Conservation (phyloP, 2,888 invertebrate species). For the Cheilosia soror region DNA sequence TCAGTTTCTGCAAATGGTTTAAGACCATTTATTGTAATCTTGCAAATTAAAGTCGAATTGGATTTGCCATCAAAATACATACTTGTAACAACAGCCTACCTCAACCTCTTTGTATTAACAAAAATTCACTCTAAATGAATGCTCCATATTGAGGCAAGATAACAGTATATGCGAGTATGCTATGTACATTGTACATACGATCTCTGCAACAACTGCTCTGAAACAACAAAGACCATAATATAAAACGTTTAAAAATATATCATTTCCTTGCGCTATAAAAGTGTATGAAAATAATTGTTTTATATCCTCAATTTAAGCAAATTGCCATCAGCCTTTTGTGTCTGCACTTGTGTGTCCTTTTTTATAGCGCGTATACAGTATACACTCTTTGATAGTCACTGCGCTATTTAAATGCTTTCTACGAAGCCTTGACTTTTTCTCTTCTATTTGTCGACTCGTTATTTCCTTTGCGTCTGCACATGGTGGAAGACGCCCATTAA, state of each 20-base stretch:
- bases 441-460: slow-evolving; percentile 28
- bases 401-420: slow-evolving; percentile 44
- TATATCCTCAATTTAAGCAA: slow-evolving; percentile 66
- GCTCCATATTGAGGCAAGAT: background rate
- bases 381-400: slow-evolving; percentile 33
- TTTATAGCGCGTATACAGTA: slow-evolving; percentile 1
- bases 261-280: slow-evolving; percentile 49
- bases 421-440: slow-evolving; percentile 16
- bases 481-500: slow-evolving; percentile 43
- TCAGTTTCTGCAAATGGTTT: no score
- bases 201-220: background rate
- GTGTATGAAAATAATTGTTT: slow-evolving; percentile 68
- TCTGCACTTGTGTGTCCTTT: slow-evolving; percentile 26
- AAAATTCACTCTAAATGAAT: background rate
- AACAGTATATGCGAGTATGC: no score
- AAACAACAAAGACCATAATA: slow-evolving; percentile 1
- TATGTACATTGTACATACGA: no score
- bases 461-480: slow-evolving; percentile 24
- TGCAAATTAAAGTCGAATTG: no score
- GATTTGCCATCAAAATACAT: no score
- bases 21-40: no score
- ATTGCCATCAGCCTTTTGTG: slow-evolving; percentile 58
- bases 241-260: slow-evolving; percentile 54
- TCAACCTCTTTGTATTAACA: no score
- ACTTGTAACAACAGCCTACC: no score